Percentiles rank a stretch among this genome's conserved stretches.
phyloP scores from a whole-genome alignment of 2,113 vertebrate genomes.

The Neotoma lepida region DNA sequence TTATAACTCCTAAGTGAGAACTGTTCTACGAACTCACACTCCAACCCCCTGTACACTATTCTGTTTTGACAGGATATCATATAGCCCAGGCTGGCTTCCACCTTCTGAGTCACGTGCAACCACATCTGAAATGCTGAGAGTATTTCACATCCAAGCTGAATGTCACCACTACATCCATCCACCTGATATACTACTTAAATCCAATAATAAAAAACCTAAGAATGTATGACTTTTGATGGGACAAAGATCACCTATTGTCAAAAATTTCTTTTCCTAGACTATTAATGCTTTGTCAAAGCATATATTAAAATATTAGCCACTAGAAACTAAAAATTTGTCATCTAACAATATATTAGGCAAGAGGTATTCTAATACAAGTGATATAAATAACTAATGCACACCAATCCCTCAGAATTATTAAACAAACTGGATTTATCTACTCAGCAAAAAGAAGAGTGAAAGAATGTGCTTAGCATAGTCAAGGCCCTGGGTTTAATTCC shows the following conservation, averaged over 20 bases:
- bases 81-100: neutral
- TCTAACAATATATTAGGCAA: neutral
- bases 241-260: neutral
- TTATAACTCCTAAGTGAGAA: neutral
- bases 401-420: neutral
- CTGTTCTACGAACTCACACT: neutral
- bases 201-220: neutral
- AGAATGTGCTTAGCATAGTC: neutral
- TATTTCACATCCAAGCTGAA: neutral
- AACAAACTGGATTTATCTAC: neutral
- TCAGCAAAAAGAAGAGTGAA: neutral
- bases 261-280: neutral
- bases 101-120: neutral
- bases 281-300: neutral
- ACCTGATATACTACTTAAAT: neutral
- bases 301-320: neutral
- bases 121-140: neutral
- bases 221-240: slow-evolving; percentile 15
- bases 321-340: neutral
- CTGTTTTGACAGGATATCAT: neutral
- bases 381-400: neutral
- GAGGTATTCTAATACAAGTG: neutral
- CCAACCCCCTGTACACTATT: neutral
- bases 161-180: neutral
- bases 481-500: neutral